Evolutionary conservation across 2,888 invertebrate genomes (phyloP).

Genomic region (Pseudolycoriella hygida): DNA sequence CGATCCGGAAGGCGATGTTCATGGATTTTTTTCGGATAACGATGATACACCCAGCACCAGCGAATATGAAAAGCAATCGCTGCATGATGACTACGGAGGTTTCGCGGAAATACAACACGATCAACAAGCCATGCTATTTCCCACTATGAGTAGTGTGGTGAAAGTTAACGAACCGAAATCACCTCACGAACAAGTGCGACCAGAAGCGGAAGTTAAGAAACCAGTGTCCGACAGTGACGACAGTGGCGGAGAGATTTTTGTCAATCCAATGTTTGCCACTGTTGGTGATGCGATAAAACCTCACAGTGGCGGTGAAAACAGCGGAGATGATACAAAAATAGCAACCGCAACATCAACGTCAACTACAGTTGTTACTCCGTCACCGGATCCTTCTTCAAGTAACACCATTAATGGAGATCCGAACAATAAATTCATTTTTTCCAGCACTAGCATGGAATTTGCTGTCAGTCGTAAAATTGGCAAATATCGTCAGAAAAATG

Average conservation of each 20-base stretch:
- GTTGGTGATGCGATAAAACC: conserved; percentile 14
- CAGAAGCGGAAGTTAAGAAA: background rate
- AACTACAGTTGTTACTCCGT: conserved; percentile 14
- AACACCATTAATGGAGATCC: conserved; percentile 11
- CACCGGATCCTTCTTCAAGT: conserved; percentile 22
- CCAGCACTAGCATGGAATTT: conserved; percentile 57
- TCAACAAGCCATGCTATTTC: background rate
- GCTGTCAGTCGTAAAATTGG: conserved; percentile 67
- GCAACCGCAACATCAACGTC: conserved; percentile 8
- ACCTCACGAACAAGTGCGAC: background rate
- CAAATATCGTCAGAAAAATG: conserved; percentile 47
- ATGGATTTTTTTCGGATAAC: conserved; percentile 1
- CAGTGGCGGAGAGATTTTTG: conserved; percentile 10
- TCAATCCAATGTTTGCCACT: conserved; percentile 15
- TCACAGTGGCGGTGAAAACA: conserved; percentile 6
- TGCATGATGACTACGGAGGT: conserved; percentile 12
- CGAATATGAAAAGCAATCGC: conserved; percentile 21
- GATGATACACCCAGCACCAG: conserved; percentile 10
- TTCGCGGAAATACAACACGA: background rate
- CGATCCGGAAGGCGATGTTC: conserved; percentile 1
- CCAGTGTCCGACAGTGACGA: background rate
- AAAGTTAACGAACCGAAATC: conserved; percentile 15
- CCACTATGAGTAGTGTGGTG: conserved; percentile 3
- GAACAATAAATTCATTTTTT: conserved; percentile 8
- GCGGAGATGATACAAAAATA: conserved; percentile 9